Percentiles rank a stretch among this genome's conserved stretches.
These are phyloP conservation scores for Leptinotarsa undecemlineata DNA, from an alignment of 1,140 invertebrate species.

Conservation along the genomic window DNA sequence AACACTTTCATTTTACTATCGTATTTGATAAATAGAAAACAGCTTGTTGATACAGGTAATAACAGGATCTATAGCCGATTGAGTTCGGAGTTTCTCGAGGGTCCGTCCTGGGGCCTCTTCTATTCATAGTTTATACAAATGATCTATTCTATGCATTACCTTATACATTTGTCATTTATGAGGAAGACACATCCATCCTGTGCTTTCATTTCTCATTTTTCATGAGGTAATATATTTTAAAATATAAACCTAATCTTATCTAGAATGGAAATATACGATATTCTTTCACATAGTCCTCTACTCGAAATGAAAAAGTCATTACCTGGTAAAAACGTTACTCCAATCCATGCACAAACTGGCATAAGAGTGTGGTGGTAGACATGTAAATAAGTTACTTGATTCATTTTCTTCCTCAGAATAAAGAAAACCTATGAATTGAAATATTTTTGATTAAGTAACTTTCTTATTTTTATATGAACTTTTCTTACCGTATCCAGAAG, in stretches of 20 bases:
- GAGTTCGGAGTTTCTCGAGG: too few species aligned
- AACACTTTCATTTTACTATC: too few species aligned
- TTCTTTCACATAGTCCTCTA: background rate
- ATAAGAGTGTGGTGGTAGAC: slow-evolving; percentile 75
- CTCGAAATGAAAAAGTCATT: slow-evolving; percentile 19
- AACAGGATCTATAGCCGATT: too few species aligned
- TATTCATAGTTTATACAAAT: too few species aligned
- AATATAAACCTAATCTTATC: background rate
- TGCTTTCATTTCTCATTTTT: too few species aligned
- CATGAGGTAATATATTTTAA: background rate
- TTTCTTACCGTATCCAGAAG: slow-evolving; percentile 66
- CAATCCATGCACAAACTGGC: slow-evolving; percentile 81
- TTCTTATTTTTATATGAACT: background rate
- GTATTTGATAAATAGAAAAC: too few species aligned
- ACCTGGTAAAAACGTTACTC: slow-evolving; percentile 75
- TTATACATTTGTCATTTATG: too few species aligned
- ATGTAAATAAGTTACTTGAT: slow-evolving; percentile 77
- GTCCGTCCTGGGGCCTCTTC: too few species aligned
- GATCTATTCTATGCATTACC: too few species aligned
- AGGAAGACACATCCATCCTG: too few species aligned
- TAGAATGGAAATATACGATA: background rate
- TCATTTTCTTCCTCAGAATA: slow-evolving; percentile 77
- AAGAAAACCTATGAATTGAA: slow-evolving; percentile 69
- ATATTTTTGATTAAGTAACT: background rate
- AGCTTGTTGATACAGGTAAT: too few species aligned